These are phyloP conservation scores for Lampris megalopsis DNA, from an alignment of 2,113 vertebrate genomes.

Conservation along the genomic window DNA sequence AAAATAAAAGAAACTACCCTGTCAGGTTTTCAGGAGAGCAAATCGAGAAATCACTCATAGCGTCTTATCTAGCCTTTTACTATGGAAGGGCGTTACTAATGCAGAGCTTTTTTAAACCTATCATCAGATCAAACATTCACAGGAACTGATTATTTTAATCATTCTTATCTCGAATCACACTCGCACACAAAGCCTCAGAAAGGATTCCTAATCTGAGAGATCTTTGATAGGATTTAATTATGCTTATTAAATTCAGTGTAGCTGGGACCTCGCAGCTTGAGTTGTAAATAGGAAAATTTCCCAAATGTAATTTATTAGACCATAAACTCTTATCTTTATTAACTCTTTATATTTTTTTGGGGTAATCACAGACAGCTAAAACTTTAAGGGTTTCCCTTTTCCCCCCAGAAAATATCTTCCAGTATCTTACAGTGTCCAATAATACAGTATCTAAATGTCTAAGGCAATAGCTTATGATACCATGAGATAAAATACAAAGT, in stretches of 20 bases:
- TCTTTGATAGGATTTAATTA: conserved; percentile 47
- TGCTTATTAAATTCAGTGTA: conserved; percentile 32
- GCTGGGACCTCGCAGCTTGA: conserved; percentile 38
- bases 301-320: conserved; percentile 45
- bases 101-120: conserved; percentile 27
- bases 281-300: conserved; percentile 49
- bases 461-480: no score
- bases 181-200: conserved; percentile 46
- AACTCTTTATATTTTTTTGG: conserved; percentile 23
- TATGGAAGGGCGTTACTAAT: conserved; percentile 7
- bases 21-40: not conserved
- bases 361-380: conserved; percentile 29
- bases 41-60: not conserved
- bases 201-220: conserved; percentile 53
- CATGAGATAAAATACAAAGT: no score
- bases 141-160: conserved; percentile 51
- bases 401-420: not conserved
- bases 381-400: conserved; percentile 15
- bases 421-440: no score
- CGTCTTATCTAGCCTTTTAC: not conserved
- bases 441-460: no score
- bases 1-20: no score
- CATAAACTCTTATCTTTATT: conserved; percentile 26
- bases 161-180: conserved; percentile 43
- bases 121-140: conserved; percentile 39